Conservation (phyloP, 2,797 vertebrate species). For the Merluccius polli region DNA sequence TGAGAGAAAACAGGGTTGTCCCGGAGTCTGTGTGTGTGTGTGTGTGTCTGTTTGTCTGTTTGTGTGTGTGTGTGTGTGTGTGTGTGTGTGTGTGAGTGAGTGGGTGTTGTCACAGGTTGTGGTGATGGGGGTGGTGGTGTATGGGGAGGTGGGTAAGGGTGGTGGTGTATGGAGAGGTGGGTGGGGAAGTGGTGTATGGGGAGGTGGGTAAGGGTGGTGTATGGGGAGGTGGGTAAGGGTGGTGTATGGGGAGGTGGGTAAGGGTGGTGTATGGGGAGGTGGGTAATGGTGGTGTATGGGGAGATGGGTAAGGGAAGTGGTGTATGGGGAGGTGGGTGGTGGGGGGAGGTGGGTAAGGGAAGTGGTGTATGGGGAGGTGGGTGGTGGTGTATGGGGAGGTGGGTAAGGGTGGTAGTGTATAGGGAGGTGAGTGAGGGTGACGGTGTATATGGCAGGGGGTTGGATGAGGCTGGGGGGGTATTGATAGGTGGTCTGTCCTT, state of each 20-base stretch:
- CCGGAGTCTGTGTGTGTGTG: no score
- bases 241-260: neutral
- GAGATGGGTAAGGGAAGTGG: neutral
- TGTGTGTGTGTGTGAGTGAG: no score
- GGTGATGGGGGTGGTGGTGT: no score
- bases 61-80: no score
- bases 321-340: neutral
- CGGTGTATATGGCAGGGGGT: slow-evolving; percentile 15
- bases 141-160: slow-evolving; percentile 57
- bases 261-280: no score
- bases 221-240: slow-evolving; percentile 23
- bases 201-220: slow-evolving; percentile 40
- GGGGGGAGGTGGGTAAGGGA: neutral
- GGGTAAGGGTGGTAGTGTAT: slow-evolving; percentile 42
- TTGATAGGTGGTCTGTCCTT: slow-evolving; percentile 65
- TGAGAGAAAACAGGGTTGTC: neutral
- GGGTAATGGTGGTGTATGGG: neutral
- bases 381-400: slow-evolving; percentile 45
- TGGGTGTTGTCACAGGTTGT: no score
- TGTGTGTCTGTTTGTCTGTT: no score
- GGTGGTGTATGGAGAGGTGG: slow-evolving; percentile 31
- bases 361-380: no score
- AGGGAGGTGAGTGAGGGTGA: slow-evolving; percentile 39
- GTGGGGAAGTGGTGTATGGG: no score
- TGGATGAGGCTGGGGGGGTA: slow-evolving; percentile 41